A percentile compares a stretch with the other conserved stretches of the same genome.
phyloP scores from a whole-genome alignment of 1,140 invertebrate species.

The Zaprionus gabonicus region DNA sequence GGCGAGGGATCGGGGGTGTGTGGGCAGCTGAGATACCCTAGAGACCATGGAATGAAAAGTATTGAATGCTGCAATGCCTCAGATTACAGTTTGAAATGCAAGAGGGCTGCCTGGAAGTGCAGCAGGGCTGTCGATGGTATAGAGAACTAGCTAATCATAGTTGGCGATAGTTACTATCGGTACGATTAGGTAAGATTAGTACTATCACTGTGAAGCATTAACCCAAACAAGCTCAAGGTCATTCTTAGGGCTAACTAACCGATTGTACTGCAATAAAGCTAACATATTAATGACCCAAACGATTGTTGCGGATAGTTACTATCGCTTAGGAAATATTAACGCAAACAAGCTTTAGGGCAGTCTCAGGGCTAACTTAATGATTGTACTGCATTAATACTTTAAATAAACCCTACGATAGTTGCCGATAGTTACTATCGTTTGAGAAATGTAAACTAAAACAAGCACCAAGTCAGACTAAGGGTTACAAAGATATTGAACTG shows the following conservation, averaged over 20 bases:
- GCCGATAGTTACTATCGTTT: neutral
- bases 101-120: neutral
- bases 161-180: neutral
- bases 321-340: no score
- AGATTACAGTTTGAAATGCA: conserved; percentile 1
- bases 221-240: no score
- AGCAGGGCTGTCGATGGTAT: neutral
- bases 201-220: no score
- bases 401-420: neutral
- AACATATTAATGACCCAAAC: no score
- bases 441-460: neutral
- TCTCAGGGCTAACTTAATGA: fast-evolving
- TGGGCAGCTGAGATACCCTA: neutral
- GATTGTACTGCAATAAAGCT: no score
- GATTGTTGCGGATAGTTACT: no score
- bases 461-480: neutral
- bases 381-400: neutral
- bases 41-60: neutral
- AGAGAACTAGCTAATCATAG: neutral
- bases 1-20: neutral
- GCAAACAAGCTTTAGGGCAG: neutral
- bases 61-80: neutral
- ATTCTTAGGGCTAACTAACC: no score
- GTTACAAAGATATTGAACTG: neutral
- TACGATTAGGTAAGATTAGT: no score